Evolutionary conservation across 2,888 invertebrate genomes (phyloP).

Genomic region (Xylota sylvarum): DNA sequence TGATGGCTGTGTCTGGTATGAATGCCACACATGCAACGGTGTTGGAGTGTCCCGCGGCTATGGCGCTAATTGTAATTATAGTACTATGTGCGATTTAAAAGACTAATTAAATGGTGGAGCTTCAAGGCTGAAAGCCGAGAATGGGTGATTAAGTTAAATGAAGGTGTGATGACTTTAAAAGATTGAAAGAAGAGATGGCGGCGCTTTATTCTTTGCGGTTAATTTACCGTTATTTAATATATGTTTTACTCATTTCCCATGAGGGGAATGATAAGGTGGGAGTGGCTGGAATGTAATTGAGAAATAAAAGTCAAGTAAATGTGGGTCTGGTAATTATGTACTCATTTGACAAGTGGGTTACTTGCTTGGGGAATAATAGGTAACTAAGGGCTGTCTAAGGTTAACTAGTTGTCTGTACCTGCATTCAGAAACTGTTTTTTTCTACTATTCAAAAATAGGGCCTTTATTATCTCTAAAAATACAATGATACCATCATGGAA

Average conservation of each 20-base stretch:
- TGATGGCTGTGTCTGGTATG: conserved; percentile 29
- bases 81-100: conserved; percentile 41
- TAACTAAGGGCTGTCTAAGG: too few relatives aligned
- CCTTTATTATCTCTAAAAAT: too few relatives aligned
- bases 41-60: neutral
- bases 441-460: too few relatives aligned
- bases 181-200: neutral
- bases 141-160: conserved; percentile 59
- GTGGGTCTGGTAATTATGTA: too few relatives aligned
- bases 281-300: neutral
- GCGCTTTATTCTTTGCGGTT: conserved; percentile 9
- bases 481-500: too few relatives aligned
- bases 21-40: conserved; percentile 59
- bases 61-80: conserved; percentile 69
- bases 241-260: neutral
- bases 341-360: too few relatives aligned
- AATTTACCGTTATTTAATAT: conserved; percentile 19
- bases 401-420: too few relatives aligned
- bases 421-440: too few relatives aligned
- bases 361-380: too few relatives aligned
- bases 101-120: conserved; percentile 57
- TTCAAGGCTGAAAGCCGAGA: conserved; percentile 46
- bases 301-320: neutral
- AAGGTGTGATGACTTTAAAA: conserved; percentile 36
- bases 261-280: neutral